Percentiles rank a stretch among this genome's conserved stretches.
These are phyloP conservation scores for Apolygus lucorum DNA, from an alignment of 1,140 invertebrate species.

Conservation along the genomic window DNA sequence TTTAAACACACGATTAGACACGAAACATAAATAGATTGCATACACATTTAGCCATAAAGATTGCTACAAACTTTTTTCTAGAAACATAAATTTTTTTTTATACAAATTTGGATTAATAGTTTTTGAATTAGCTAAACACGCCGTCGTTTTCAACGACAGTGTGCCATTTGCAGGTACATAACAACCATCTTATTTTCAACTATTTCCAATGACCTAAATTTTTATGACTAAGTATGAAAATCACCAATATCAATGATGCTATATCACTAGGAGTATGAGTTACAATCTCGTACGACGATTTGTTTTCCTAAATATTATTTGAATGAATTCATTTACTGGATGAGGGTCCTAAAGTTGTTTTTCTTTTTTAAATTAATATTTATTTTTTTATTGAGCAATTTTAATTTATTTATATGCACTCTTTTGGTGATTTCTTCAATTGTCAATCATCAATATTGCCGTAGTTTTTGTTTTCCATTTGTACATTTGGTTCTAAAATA, in stretches of 20 bases:
- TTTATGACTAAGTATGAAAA: slow-evolving; percentile 26
- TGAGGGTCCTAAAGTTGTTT: slow-evolving; percentile 4
- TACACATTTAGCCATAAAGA: slow-evolving; percentile 24
- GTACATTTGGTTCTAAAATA: slow-evolving; percentile 15
- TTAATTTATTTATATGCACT: slow-evolving; percentile 6
- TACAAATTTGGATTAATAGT: slow-evolving; percentile 27
- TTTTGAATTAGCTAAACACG: slow-evolving; percentile 24
- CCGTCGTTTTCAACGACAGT: slow-evolving; percentile 24
- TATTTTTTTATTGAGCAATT: slow-evolving; percentile 14
- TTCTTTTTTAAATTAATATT: background rate
- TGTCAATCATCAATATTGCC: slow-evolving; percentile 10
- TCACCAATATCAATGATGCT: slow-evolving; percentile 21
- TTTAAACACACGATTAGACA: slow-evolving; percentile 12
- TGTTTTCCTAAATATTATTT: background rate
- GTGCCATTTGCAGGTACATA: slow-evolving; percentile 26
- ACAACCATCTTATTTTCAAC: slow-evolving; percentile 13
- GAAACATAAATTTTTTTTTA: slow-evolving; percentile 4
- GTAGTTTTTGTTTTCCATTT: slow-evolving; percentile 3
- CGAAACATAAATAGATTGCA: slow-evolving; percentile 22
- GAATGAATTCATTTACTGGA: slow-evolving; percentile 18
- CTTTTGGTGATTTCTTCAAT: slow-evolving; percentile 8
- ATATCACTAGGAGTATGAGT: slow-evolving; percentile 19
- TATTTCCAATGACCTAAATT: slow-evolving; percentile 26
- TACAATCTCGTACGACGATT: slow-evolving; percentile 7
- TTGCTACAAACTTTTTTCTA: slow-evolving; percentile 12